Percentiles rank a stretch among this genome's conserved stretches.
Conservation (phyloP, 2,113 vertebrate genomes). For the Archilochus colubris region DNA sequence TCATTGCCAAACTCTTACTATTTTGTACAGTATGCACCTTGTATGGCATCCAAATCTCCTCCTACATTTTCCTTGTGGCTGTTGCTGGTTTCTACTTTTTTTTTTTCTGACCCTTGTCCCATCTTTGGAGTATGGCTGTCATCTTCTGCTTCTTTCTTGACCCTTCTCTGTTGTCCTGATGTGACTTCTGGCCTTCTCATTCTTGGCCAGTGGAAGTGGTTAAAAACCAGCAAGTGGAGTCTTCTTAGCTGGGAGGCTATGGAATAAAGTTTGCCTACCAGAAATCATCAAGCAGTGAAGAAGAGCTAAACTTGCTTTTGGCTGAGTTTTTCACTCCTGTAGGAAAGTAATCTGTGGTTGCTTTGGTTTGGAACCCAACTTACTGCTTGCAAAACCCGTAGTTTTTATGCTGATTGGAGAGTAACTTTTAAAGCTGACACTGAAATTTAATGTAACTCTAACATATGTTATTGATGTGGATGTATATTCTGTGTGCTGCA, state of each 20-base stretch:
- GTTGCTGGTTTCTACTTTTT: neutral
- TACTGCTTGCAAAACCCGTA: slow-evolving; percentile 38
- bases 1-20: neutral
- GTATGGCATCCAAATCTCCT: neutral
- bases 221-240: slow-evolving; percentile 53
- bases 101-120: neutral
- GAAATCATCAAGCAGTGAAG: slow-evolving; percentile 50
- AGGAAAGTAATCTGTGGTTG: slow-evolving; percentile 67
- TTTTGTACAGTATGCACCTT: neutral
- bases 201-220: slow-evolving; percentile 56
- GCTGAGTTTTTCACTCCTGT: slow-evolving; percentile 47
- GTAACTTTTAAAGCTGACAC: slow-evolving; percentile 41
- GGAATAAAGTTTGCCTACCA: slow-evolving; percentile 54
- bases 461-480: neutral
- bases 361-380: slow-evolving; percentile 58
- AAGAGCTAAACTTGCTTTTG: slow-evolving; percentile 66
- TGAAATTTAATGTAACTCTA: neutral
- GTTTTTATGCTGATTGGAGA: slow-evolving; percentile 67
- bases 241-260: slow-evolving; percentile 37
- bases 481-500: neutral
- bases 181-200: slow-evolving; percentile 53
- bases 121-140: neutral
- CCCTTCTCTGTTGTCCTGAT: slow-evolving; percentile 52
- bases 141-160: slow-evolving; percentile 21
- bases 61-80: neutral